Percentiles rank a stretch among this genome's conserved stretches.
Conservation (phyloP, 2,797 vertebrate genomes). For the Dallia pectoralis region DNA sequence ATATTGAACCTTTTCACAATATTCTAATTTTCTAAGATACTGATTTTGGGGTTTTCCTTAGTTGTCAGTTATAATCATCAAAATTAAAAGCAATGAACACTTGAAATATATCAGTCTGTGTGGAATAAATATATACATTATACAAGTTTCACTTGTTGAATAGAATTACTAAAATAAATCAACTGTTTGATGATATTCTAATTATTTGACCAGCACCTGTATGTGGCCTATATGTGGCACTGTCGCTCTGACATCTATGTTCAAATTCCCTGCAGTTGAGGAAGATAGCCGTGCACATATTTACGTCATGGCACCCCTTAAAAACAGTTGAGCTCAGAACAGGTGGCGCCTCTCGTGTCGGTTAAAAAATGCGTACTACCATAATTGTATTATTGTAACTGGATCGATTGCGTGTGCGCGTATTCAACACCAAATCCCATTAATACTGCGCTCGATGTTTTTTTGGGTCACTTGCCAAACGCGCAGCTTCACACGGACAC, state of each 20-base stretch:
- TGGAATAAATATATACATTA: too few species aligned
- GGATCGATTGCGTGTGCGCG: too few species aligned
- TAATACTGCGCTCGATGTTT: conserved; percentile 29
- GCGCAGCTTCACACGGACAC: conserved; percentile 3
- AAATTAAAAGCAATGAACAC: too few species aligned
- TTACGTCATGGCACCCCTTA: conserved; percentile 52
- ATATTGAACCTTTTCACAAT: too few species aligned
- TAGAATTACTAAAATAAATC: too few species aligned
- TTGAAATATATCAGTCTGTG: too few species aligned
- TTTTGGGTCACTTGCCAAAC: conserved; percentile 33
- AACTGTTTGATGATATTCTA: too few species aligned
- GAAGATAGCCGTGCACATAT: conserved; percentile 53
- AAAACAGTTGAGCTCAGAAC: conserved; percentile 1
- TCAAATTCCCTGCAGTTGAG: conserved; percentile 23
- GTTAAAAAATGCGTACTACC: not conserved
- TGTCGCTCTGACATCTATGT: conserved; percentile 59
- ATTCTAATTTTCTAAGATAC: too few species aligned
- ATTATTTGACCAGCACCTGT: too few species aligned
- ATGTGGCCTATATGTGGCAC: conserved; percentile 4
- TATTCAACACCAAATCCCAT: conserved; percentile 35
- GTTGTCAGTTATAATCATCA: too few species aligned
- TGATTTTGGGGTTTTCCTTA: too few species aligned
- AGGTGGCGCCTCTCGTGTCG: not conserved
- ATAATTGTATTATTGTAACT: not conserved
- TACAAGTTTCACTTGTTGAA: too few species aligned